These are phyloP conservation scores for Montipora sp. DNA, from an alignment of 64 coral and sea anemone species.

Conservation along the genomic window DNA sequence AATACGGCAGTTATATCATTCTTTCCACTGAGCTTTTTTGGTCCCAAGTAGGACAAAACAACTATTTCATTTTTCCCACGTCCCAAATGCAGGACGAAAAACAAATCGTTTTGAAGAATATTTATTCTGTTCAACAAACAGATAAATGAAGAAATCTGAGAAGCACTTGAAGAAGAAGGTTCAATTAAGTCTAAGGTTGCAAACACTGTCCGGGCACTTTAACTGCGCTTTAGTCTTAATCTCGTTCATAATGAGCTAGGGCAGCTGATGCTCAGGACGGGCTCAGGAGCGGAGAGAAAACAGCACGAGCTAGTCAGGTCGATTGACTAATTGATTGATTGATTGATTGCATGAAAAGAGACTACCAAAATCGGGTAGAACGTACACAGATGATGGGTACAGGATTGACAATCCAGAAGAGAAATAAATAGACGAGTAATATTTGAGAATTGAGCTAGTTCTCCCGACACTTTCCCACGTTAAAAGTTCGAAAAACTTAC, in stretches of 20 bases:
- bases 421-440: background rate
- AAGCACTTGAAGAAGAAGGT: background rate
- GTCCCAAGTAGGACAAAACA: background rate
- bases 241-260: too few relatives aligned
- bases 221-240: too few relatives aligned
- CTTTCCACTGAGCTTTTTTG: too few relatives aligned
- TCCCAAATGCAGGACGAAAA: background rate
- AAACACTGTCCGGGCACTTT: too few relatives aligned
- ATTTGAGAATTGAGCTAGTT: background rate
- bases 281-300: background rate
- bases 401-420: background rate
- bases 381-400: background rate
- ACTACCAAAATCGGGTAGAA: too few relatives aligned
- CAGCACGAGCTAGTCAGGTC: background rate
- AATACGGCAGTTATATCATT: background rate
- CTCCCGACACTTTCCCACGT: background rate
- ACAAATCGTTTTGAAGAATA: background rate
- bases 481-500: background rate
- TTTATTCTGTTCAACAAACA: slow-evolving; percentile 32
- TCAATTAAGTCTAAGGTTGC: too few relatives aligned
- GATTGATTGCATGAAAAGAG: background rate
- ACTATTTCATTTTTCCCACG: background rate
- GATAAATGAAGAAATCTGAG: background rate
- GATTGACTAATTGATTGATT: background rate
- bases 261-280: too few relatives aligned